phyloP scores from a whole-genome alignment of 2,888 invertebrate genomes.

The Andrena praecox region DNA sequence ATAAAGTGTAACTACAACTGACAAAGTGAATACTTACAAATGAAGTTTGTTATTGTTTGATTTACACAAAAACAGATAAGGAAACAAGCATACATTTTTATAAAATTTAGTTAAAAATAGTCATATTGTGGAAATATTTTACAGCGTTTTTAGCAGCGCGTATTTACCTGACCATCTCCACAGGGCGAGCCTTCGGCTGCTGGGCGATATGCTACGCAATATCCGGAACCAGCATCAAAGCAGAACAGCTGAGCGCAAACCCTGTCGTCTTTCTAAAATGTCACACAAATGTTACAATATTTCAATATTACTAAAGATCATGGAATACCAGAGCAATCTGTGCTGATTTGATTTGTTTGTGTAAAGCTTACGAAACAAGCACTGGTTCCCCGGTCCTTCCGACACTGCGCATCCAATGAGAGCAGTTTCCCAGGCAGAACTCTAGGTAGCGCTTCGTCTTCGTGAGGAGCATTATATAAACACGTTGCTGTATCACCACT shows the following conservation, averaged over 20 bases:
- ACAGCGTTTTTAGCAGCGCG: too few species aligned
- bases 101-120: too few species aligned
- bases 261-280: conserved; percentile 94
- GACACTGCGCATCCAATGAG: conserved; percentile 96
- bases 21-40: too few species aligned
- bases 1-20: too few species aligned
- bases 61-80: too few species aligned
- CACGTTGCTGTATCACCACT: conserved; percentile 98
- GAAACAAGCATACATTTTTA: too few species aligned
- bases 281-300: neutral
- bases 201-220: conserved; percentile 97
- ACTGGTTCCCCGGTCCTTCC: conserved; percentile 96
- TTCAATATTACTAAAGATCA: neutral
- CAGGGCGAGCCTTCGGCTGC: conserved; percentile 97
- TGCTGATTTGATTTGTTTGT: neutral
- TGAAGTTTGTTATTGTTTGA: too few species aligned
- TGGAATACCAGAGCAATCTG: too few species aligned
- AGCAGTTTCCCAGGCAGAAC: conserved; percentile 95
- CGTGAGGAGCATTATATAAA: conserved; percentile 96
- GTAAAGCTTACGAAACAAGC: conserved; percentile 89
- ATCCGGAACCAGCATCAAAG: conserved; percentile 97
- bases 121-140: too few species aligned
- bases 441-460: conserved; percentile 95
- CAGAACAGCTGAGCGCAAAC: conserved; percentile 98
- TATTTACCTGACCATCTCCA: conserved; percentile 94